Conservation (phyloP, 2,888 invertebrate species). For the Aethes cnicana region DNA sequence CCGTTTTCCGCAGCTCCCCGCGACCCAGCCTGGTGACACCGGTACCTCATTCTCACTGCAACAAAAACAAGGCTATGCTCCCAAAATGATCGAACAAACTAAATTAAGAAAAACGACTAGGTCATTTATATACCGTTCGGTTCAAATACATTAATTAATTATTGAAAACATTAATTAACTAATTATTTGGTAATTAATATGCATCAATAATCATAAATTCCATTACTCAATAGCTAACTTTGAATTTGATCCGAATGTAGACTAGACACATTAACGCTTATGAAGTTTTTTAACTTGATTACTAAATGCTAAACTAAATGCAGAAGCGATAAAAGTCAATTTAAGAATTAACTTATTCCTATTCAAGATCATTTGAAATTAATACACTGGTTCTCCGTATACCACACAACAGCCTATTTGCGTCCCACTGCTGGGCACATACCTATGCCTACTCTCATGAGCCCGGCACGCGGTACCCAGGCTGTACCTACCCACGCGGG, state of each 20-base stretch:
- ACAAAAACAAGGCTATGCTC: conserved; percentile 16
- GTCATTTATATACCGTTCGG: conserved; percentile 55
- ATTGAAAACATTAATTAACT: conserved; percentile 53
- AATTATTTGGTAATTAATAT: conserved; percentile 45
- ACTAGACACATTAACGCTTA: no score
- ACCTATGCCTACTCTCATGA: no score
- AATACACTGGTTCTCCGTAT: no score
- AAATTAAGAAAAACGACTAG: conserved; percentile 39
- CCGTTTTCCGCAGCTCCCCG: neutral
- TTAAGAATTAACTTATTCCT: no score
- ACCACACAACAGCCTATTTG: no score
- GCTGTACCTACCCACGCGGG: no score
- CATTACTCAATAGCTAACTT: conserved; percentile 20
- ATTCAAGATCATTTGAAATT: no score
- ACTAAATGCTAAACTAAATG: no score
- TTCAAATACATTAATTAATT: conserved; percentile 57
- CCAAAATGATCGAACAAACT: conserved; percentile 38
- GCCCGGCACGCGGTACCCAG: no score
- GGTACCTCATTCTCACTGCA: conserved; percentile 15
- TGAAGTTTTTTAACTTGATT: no score
- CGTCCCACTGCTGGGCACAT: no score
- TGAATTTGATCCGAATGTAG: neutral
- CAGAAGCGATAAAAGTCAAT: no score
- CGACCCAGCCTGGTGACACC: neutral
- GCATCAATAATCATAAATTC: conserved; percentile 33